Evolutionary conservation across 2,888 invertebrate species (phyloP).

Genomic region (Myopa tessellatipennis): DNA sequence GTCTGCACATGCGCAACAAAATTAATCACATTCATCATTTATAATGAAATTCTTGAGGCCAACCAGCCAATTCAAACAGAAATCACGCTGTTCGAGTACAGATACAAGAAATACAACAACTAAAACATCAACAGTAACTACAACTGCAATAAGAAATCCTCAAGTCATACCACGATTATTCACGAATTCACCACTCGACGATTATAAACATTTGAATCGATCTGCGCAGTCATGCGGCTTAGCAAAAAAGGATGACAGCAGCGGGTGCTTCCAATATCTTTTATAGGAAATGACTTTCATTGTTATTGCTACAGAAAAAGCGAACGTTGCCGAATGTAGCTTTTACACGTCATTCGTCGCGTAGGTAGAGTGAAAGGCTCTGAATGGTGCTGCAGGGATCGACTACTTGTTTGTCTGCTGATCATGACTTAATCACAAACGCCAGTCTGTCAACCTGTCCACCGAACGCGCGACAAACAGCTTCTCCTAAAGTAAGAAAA

Average conservation of each 20-base stretch:
- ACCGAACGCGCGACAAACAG: background rate
- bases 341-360: conserved; percentile 25
- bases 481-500: too few relatives aligned
- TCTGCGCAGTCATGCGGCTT: background rate
- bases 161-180: background rate
- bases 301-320: background rate
- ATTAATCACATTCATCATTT: conserved; percentile 29
- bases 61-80: background rate
- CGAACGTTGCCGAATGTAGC: background rate
- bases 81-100: background rate
- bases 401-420: conserved; percentile 20
- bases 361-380: conserved; percentile 16
- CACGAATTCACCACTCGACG: conserved; percentile 10
- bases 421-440: conserved; percentile 42
- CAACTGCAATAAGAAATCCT: background rate
- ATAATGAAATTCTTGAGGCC: conserved; percentile 26
- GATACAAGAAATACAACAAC: background rate
- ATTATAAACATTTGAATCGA: background rate
- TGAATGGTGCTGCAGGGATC: conserved; percentile 10
- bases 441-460: background rate
- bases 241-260: background rate
- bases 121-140: background rate
- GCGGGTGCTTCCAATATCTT: background rate
- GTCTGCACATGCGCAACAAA: conserved; percentile 22
- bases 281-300: conserved; percentile 28